Conservation (phyloP, 2,797 vertebrate genomes). For the Cryptoblepharus egeriae region DNA sequence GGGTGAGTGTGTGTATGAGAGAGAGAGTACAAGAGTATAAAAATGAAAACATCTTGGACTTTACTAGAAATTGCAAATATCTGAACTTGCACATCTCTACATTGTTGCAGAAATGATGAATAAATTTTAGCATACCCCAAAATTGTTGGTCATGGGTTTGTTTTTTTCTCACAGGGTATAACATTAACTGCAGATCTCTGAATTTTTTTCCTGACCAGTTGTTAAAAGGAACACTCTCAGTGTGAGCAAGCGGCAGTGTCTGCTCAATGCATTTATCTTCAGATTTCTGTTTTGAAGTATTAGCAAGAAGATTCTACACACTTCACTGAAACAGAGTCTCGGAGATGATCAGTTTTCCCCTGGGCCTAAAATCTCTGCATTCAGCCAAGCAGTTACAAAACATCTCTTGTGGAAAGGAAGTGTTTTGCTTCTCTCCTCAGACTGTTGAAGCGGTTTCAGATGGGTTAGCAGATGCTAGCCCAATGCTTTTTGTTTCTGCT, state of each 20-base stretch:
- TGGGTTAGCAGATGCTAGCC: conserved; percentile 6
- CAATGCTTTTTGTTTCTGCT: background rate
- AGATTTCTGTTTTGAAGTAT: background rate
- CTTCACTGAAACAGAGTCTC: conserved; percentile 14
- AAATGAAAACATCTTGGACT: background rate
- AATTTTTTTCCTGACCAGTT: fast-evolving
- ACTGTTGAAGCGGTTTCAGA: background rate
- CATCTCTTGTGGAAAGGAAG: conserved; percentile 10
- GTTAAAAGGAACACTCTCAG: background rate
- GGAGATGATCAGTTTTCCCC: conserved; percentile 21
- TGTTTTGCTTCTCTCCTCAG: background rate
- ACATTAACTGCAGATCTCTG: background rate
- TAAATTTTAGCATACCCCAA: background rate
- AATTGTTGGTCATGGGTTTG: background rate
- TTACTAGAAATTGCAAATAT: background rate
- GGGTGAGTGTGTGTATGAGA: too few species aligned
- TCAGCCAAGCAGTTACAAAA: conserved; percentile 31
- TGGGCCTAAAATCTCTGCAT: background rate
- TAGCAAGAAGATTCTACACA: background rate
- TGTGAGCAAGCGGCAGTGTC: fast-evolving
- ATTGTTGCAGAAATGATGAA: background rate
- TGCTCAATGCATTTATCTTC: background rate
- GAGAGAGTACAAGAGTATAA: background rate
- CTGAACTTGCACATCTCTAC: background rate
- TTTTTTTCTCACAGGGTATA: background rate